Evolutionary conservation across 2,113 vertebrate genomes (phyloP).

Genomic region (Empidonax alnorum): DNA sequence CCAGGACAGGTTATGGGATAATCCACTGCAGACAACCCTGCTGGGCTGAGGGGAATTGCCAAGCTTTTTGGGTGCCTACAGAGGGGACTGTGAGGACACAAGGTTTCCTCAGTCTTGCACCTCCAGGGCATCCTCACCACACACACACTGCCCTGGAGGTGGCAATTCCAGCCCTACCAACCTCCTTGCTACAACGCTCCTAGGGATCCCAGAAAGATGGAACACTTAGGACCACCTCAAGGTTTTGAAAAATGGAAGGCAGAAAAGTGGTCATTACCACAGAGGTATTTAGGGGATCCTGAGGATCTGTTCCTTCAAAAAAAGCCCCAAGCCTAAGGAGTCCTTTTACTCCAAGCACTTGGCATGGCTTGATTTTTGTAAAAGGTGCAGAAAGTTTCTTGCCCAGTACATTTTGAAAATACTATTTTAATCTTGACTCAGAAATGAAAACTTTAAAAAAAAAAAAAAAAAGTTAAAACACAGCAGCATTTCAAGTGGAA

Average conservation of each 20-base stretch:
- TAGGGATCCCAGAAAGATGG: not conserved
- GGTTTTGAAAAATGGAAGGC: not conserved
- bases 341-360: not conserved
- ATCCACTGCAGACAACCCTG: not conserved
- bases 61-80: not conserved
- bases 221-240: not conserved
- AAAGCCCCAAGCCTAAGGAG: not conserved
- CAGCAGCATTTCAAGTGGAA: not conserved
- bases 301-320: not conserved
- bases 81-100: not conserved
- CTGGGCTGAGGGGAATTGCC: not conserved
- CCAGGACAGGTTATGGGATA: not conserved
- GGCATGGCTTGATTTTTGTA: not conserved
- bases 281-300: not conserved
- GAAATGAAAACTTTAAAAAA: not conserved
- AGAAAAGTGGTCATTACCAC: not conserved
- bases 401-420: not conserved
- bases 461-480: not conserved
- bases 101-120: not conserved
- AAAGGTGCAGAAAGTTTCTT: not conserved
- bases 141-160: not conserved
- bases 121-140: not conserved
- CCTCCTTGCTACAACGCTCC: fast-evolving
- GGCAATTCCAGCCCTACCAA: not conserved
- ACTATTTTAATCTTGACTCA: not conserved